Evolutionary conservation across 1,140 invertebrate species (phyloP).

Genomic region (Pseudoatta argentina): DNA sequence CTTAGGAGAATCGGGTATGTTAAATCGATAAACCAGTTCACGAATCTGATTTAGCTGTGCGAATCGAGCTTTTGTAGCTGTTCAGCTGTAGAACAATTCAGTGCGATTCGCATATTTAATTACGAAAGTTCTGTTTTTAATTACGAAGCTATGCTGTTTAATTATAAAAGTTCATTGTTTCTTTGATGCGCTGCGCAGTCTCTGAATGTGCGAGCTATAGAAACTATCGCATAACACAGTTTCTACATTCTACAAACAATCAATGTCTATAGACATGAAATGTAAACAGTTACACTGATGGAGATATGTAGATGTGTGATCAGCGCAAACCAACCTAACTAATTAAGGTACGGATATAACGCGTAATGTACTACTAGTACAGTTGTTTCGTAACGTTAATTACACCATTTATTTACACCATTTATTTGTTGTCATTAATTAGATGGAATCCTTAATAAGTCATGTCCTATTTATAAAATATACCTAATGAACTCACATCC

Average conservation of each 20-base stretch:
- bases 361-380: slow-evolving; percentile 9
- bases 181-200: slow-evolving; percentile 33
- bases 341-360: slow-evolving; percentile 53
- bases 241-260: slow-evolving; percentile 57
- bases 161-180: slow-evolving; percentile 57
- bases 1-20: slow-evolving; percentile 8
- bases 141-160: slow-evolving; percentile 48
- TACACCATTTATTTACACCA: slow-evolving; percentile 60
- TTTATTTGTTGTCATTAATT: slow-evolving; percentile 62
- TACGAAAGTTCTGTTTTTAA: slow-evolving; percentile 60
- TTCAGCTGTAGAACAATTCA: not conserved
- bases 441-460: slow-evolving; percentile 28
- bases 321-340: slow-evolving; percentile 49
- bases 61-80: slow-evolving; percentile 30
- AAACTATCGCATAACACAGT: slow-evolving; percentile 57
- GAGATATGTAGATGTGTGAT: slow-evolving; percentile 55
- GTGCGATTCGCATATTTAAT: slow-evolving; percentile 57
- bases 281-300: slow-evolving; percentile 53
- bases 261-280: slow-evolving; percentile 49
- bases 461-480: slow-evolving; percentile 31
- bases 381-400: slow-evolving; percentile 52
- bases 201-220: slow-evolving; percentile 35
- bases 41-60: slow-evolving; percentile 18
- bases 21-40: slow-evolving; percentile 42
- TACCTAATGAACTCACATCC: not conserved